phyloP scores from a whole-genome alignment of 2,888 invertebrate species.

The Drosophila anomalipes region DNA sequence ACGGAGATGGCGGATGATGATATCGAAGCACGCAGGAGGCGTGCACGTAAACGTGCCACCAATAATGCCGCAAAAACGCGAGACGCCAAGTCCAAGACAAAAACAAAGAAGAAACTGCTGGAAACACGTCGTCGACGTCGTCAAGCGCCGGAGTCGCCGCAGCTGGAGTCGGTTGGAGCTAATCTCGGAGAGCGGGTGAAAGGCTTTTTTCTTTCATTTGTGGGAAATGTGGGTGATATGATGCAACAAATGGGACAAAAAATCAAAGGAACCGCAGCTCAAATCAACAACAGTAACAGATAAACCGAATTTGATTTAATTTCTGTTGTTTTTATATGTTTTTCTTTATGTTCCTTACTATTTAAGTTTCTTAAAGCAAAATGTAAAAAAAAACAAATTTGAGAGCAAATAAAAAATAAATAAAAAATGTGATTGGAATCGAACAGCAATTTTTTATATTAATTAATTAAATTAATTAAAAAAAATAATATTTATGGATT shows the following conservation, averaged over 20 bases:
- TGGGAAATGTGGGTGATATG: slow-evolving; percentile 54
- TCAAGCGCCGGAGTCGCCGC: slow-evolving; percentile 28
- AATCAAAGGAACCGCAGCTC: slow-evolving; percentile 41
- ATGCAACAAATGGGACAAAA: slow-evolving; percentile 58
- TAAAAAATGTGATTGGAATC: too few species aligned
- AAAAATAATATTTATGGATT: not conserved
- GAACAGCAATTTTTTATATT: not conserved
- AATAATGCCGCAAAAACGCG: slow-evolving; percentile 52
- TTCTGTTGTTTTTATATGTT: slow-evolving; percentile 2
- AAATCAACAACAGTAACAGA: slow-evolving; percentile 3
- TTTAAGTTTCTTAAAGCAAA: not conserved
- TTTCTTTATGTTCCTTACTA: not conserved
- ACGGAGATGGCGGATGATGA: slow-evolving; percentile 43
- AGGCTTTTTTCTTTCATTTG: slow-evolving; percentile 53
- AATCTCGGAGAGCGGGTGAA: slow-evolving; percentile 58
- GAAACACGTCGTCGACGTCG: slow-evolving; percentile 50
- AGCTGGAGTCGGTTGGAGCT: slow-evolving; percentile 2
- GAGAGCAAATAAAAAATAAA: not conserved
- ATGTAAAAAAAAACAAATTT: not conserved
- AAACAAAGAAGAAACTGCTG: slow-evolving; percentile 46
- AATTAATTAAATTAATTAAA: not conserved
- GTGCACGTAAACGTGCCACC: slow-evolving; percentile 49
- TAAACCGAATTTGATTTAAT: not conserved
- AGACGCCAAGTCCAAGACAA: slow-evolving; percentile 31
- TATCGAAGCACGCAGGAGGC: slow-evolving; percentile 59